Percentiles rank a stretch among this genome's conserved stretches.
phyloP scores from a whole-genome alignment of 2,113 vertebrate species.

The Coreoperca whiteheadi region DNA sequence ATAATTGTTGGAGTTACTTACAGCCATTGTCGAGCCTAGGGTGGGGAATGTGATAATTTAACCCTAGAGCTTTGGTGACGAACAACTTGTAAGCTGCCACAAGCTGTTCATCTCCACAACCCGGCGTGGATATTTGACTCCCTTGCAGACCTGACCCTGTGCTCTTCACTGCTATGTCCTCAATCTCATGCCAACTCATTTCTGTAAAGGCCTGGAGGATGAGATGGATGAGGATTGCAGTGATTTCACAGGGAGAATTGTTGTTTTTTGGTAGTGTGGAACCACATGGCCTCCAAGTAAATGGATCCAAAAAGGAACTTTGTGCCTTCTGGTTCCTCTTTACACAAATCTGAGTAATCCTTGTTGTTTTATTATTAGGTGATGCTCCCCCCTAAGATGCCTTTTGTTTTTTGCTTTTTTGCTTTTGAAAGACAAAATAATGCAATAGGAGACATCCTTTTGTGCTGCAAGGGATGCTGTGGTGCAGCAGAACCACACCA shows the following conservation, averaged over 20 bases:
- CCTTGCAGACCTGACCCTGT: conserved; percentile 20
- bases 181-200: conserved; percentile 12
- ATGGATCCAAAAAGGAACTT: conserved; percentile 56
- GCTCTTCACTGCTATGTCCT: conserved; percentile 27
- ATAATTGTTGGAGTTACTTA: conserved; percentile 22
- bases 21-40: not conserved
- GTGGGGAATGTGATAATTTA: conserved; percentile 9
- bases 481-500: conserved; percentile 21
- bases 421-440: conserved; percentile 40
- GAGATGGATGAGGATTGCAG: conserved; percentile 27
- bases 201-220: conserved; percentile 3
- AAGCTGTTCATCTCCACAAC: conserved; percentile 34
- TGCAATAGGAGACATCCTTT: conserved; percentile 29
- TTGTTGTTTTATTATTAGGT: conserved; percentile 32
- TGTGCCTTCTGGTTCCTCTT: conserved; percentile 66
- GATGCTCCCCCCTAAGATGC: conserved; percentile 2
- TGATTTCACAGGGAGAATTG: conserved; percentile 20
- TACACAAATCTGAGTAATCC: conserved; percentile 41
- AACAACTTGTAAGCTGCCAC: conserved; percentile 19
- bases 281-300: conserved; percentile 22
- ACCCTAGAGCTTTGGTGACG: conserved; percentile 26
- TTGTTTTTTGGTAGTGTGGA: conserved; percentile 26
- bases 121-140: conserved; percentile 50
- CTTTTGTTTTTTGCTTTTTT: conserved; percentile 1
- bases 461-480: conserved; percentile 7